phyloP scores from a whole-genome alignment of 2,113 vertebrate genomes.

The Himantopus leucocephalus region DNA sequence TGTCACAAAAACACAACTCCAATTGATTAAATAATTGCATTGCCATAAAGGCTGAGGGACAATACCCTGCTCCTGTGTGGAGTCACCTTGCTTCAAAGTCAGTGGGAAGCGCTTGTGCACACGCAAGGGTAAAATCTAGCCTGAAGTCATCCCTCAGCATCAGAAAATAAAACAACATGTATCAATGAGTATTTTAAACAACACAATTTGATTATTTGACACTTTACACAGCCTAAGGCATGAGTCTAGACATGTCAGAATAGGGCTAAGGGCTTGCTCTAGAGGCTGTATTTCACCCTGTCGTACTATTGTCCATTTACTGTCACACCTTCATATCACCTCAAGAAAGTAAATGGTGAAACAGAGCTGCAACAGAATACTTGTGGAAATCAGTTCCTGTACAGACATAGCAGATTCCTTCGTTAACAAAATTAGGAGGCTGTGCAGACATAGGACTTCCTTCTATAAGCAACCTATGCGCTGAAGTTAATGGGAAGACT shows the following conservation, averaged over 20 bases:
- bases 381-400: background rate
- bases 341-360: background rate
- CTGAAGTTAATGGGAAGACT: background rate
- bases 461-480: background rate
- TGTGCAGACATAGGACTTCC: background rate
- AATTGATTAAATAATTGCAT: constrained; percentile 55
- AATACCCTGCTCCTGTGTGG: background rate
- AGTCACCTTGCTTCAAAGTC: constrained; percentile 50
- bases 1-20: background rate
- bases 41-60: constrained; percentile 1
- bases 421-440: background rate
- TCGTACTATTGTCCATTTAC: background rate
- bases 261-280: background rate
- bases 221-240: background rate
- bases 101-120: background rate
- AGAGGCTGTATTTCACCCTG: background rate
- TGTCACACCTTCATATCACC: background rate
- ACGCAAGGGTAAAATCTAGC: background rate
- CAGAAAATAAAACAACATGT: constrained; percentile 26
- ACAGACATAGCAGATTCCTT: background rate
- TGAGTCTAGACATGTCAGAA: constrained; percentile 5
- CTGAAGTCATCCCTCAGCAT: constrained; percentile 21
- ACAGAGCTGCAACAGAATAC: background rate
- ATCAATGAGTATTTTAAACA: constrained; percentile 43
- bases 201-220: constrained; percentile 17